Base-by-base conservation (phyloP, 1,140 invertebrate species). In the Eupristina koningsbergeri region DNA sequence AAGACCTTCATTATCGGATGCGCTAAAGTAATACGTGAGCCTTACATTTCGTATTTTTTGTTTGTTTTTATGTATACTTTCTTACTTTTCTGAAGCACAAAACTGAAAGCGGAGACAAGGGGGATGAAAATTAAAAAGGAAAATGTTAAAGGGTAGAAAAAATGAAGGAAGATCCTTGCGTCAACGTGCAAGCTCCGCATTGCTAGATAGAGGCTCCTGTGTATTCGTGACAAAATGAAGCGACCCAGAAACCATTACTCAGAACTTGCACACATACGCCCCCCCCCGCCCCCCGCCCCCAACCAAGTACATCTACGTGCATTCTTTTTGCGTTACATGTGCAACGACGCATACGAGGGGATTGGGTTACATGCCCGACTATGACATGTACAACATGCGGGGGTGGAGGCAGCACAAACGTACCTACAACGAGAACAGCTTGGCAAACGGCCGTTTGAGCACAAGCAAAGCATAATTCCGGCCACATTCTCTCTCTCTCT, bases 1-100 rank as follows among this genome's bases (percentile, higher is more conserved):
- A 22, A 76, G 73, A 67, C 73, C 63, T 83, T 78, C 63, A 71
- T 61, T 83, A 78, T 61, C 63, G 61, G 61, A 58, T 78, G 47
- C 81, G 63, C 75, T 77, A 58, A 83, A 83, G 47, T 41, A 76
- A 82, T 53, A 77, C 73, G 47, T 39, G 31, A 71, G 64, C 45
- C 36, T 58, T 58, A 39, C 36, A 53, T 69, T 39, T 69, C 31
- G 47, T 31, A 9, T 0, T 34, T n/a, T n/a, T n/a, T n/a, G n/a
- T n/a, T n/a, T n/a, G n/a, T n/a, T n/a, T n/a, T n/a, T n/a, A n/a
- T n/a, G n/a, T n/a, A n/a, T n/a, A n/a, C n/a, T n/a, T n/a, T n/a
- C n/a, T n/a, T n/a, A n/a, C n/a, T n/a, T n/a, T 50, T 50, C 19
- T 61, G 31, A 50, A 41, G 22, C 47, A 50, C 17, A 75, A 81